Conservation (phyloP, 2,888 invertebrate species). For the Ferdinandea cuprea region DNA sequence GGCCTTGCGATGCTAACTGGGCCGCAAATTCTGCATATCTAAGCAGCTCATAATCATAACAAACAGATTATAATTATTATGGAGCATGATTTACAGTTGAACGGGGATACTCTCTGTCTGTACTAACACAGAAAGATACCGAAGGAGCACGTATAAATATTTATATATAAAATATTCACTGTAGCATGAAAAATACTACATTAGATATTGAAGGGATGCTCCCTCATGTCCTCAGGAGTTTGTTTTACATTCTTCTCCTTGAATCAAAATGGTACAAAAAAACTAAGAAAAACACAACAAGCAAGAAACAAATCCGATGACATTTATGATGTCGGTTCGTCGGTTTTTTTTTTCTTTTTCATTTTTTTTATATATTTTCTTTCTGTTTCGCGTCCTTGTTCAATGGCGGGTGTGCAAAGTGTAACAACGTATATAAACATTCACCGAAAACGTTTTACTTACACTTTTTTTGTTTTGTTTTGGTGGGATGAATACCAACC, state of each 20-base stretch:
- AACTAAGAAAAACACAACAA: constrained; percentile 44
- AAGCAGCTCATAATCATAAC: constrained; percentile 53
- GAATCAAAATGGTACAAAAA: constrained; percentile 17
- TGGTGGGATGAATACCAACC: background rate
- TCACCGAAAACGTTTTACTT: constrained; percentile 51
- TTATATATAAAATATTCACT: constrained; percentile 4
- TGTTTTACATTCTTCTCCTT: constrained; percentile 32
- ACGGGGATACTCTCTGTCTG: constrained; percentile 11
- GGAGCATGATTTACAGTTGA: constrained; percentile 60
- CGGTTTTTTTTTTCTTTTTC: background rate
- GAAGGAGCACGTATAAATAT: background rate
- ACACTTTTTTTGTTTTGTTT: constrained; percentile 38
- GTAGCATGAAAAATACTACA: constrained; percentile 9
- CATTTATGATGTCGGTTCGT: constrained; percentile 49
- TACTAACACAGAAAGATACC: background rate
- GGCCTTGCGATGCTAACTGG: too few relatives aligned
- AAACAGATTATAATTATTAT: constrained; percentile 63
- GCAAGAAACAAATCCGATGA: constrained; percentile 42
- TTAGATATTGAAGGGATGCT: constrained; percentile 40
- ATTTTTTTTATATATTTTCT: constrained; percentile 2
- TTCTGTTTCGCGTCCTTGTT: constrained; percentile 43
- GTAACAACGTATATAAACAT: constrained; percentile 14
- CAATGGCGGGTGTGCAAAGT: constrained; percentile 13
- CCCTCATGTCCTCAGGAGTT: constrained; percentile 19
- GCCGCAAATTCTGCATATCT: constrained; percentile 56